Percentiles rank a stretch among this genome's conserved stretches.
Conservation (phyloP, 2,888 invertebrate species). For the Agrypnus murinus region DNA sequence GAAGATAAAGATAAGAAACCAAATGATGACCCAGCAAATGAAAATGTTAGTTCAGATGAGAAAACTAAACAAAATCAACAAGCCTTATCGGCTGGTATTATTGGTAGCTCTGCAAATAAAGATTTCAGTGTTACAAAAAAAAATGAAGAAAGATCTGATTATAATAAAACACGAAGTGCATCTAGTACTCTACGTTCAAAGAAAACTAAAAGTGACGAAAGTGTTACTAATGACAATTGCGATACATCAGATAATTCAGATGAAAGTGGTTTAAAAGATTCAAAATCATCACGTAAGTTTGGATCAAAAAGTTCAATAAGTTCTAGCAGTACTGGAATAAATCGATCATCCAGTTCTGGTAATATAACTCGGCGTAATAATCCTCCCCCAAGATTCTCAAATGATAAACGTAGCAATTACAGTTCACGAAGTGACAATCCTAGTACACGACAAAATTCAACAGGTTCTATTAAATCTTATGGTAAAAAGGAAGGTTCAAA, state of each 20-base stretch:
- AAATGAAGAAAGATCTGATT: constrained; percentile 55
- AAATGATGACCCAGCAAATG: constrained; percentile 72
- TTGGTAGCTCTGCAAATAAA: constrained; percentile 64
- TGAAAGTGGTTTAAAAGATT: constrained; percentile 45
- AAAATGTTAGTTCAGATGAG: constrained; percentile 73
- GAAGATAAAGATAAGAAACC: constrained; percentile 67
- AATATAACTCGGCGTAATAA: constrained; percentile 59
- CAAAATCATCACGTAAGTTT: constrained; percentile 37
- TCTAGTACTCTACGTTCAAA: constrained; percentile 65
- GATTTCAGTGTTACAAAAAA: constrained; percentile 36
- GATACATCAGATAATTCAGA: constrained; percentile 58
- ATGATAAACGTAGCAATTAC: constrained; percentile 62
- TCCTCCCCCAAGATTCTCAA: constrained; percentile 59
- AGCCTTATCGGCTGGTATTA: constrained; percentile 80
- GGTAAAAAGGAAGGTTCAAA: constrained; percentile 35
- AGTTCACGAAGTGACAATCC: constrained; percentile 53
- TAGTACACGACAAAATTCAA: constrained; percentile 65
- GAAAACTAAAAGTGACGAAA: constrained; percentile 60
- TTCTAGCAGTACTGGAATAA: constrained; percentile 48
- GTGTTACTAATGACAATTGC: constrained; percentile 43
- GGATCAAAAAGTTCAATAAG: constrained; percentile 16
- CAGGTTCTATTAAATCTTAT: constrained; percentile 61
- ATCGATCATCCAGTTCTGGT: constrained; percentile 61
- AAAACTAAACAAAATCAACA: constrained; percentile 71
- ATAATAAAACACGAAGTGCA: constrained; percentile 65